These are phyloP conservation scores for Mycogona germanica DNA, from an alignment of 2,888 invertebrate genomes.

Conservation along the genomic window DNA sequence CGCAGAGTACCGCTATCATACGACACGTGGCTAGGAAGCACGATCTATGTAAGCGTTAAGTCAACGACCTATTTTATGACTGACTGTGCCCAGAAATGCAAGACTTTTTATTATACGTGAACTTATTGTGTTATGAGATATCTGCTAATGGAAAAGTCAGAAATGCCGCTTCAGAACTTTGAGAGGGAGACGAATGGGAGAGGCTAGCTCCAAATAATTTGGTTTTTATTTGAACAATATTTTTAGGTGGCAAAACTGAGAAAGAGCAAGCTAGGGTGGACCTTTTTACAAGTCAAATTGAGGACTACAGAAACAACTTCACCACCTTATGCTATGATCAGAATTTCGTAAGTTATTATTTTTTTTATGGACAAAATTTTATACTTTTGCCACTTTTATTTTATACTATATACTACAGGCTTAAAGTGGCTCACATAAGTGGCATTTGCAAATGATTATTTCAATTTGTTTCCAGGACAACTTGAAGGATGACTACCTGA, in stretches of 20 bases:
- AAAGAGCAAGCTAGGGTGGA: slow-evolving; percentile 34
- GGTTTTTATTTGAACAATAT: too few relatives aligned
- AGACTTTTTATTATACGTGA: too few relatives aligned
- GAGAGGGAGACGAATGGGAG: too few relatives aligned
- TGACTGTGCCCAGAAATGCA: too few relatives aligned
- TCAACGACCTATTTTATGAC: too few relatives aligned
- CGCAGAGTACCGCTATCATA: slow-evolving; percentile 37
- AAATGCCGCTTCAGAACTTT: too few relatives aligned
- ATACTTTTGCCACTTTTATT: neutral
- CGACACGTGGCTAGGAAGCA: slow-evolving; percentile 38
- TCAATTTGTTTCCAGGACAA: slow-evolving; percentile 29
- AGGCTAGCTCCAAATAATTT: too few relatives aligned
- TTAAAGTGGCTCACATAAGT: too few relatives aligned
- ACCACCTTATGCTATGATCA: slow-evolving; percentile 33
- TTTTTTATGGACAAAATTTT: too few relatives aligned
- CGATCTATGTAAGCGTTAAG: slow-evolving; percentile 31
- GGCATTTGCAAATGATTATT: neutral
- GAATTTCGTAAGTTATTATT: slow-evolving; percentile 23
- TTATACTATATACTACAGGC: too few relatives aligned
- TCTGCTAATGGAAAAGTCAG: too few relatives aligned
- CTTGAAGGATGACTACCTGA: slow-evolving; percentile 31
- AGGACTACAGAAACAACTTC: slow-evolving; percentile 34
- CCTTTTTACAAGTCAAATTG: slow-evolving; percentile 33
- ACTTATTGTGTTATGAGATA: too few relatives aligned
- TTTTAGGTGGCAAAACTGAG: slow-evolving; percentile 32